Base-by-base conservation (phyloP, 2,797 vertebrate genomes). In the Otus scops region DNA sequence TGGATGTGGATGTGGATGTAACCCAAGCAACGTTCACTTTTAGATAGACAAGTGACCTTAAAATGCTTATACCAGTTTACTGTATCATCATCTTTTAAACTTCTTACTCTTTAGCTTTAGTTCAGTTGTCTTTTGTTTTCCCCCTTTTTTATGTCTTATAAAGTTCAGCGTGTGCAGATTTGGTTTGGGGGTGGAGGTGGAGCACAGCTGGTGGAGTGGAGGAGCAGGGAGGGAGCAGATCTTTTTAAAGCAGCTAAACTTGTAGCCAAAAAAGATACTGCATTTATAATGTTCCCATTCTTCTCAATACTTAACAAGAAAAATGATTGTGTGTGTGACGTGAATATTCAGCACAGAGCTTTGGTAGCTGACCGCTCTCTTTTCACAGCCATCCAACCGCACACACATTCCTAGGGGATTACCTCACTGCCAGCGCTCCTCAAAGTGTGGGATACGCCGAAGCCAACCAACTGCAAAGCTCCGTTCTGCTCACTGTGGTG, bases 361-460 rank as follows among this genome's bases (percentile, higher is more conserved):
- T 97, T 97, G 96, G 96, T 96, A 96, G 95, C 96, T 97, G 97
- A 97, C 96, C 91, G 80, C 63, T 92, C 63, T 97, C 97, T 97
- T 98, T 98, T 98, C 98, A 98, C 96, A 97, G 92, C 97, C 97
- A 95, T 97, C 97, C 84, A 81, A 97, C 97, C 97, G 98, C 97
- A 94, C 94, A 93, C 86, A 65, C 96, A 98, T 98, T 98, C 98
- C 98, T 98, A 60, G 95, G 97, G 87, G 92, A 91, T 98, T 97
- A 98, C 94, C 96, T 98, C 98, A 98, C 94, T 92, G 10, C 95
- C 89, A 85, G 67, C 20, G 4, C 93, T 91, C 79, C 92, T 91
- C 94, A 64, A 88, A 97, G 94, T 93, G 93, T 95, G 94, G 94
- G 94, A 94, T 80, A 90, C 3, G 30, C 67, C 1, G 32, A 26